phyloP scores from a whole-genome alignment of 2,113 vertebrate species.

The Solenodon paradoxus region DNA sequence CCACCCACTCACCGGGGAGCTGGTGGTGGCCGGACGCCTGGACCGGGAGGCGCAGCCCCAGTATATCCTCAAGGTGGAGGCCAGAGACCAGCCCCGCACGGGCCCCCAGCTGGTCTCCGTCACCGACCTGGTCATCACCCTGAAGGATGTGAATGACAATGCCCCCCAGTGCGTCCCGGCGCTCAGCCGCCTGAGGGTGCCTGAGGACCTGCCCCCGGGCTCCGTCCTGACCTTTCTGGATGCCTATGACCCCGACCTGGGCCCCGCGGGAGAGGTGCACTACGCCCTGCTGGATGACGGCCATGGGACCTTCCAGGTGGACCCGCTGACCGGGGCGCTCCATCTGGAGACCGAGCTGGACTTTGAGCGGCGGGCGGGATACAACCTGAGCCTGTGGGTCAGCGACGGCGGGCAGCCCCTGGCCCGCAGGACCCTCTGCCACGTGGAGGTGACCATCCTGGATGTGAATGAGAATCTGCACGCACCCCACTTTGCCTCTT shows the following conservation, averaged over 20 bases:
- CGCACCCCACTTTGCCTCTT: constrained; percentile 88
- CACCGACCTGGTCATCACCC: constrained; percentile 85
- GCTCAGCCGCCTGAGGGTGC: constrained; percentile 88
- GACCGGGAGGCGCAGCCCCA: constrained; percentile 89
- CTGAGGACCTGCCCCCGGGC: constrained; percentile 91
- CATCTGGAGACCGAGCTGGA: constrained; percentile 92
- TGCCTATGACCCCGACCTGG: constrained; percentile 90
- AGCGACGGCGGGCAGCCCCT: constrained; percentile 91
- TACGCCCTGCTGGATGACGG: constrained; percentile 89
- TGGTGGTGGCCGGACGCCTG: constrained; percentile 86
- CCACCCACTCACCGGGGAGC: constrained; percentile 88
- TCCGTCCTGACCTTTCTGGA: constrained; percentile 92
- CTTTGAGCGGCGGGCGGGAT: constrained; percentile 89
- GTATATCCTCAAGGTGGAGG: constrained; percentile 90
- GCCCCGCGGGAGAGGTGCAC: constrained; percentile 87
- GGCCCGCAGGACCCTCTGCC: constrained; percentile 91
- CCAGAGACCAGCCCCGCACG: constrained; percentile 88
- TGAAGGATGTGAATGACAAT: constrained; percentile 95
- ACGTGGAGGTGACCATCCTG: constrained; percentile 90
- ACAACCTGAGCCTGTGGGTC: constrained; percentile 92
- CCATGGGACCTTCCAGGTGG: constrained; percentile 87
- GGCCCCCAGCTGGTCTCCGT: constrained; percentile 87
- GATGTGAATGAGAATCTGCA: constrained; percentile 97
- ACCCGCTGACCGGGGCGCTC: constrained; percentile 88
- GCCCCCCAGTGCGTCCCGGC: constrained; percentile 90